Evolutionary conservation across 2,113 vertebrate genomes (phyloP), one percentile per base, ranked within the genome.

Genomic region (Tympanuchus pallidicinctus): DNA sequence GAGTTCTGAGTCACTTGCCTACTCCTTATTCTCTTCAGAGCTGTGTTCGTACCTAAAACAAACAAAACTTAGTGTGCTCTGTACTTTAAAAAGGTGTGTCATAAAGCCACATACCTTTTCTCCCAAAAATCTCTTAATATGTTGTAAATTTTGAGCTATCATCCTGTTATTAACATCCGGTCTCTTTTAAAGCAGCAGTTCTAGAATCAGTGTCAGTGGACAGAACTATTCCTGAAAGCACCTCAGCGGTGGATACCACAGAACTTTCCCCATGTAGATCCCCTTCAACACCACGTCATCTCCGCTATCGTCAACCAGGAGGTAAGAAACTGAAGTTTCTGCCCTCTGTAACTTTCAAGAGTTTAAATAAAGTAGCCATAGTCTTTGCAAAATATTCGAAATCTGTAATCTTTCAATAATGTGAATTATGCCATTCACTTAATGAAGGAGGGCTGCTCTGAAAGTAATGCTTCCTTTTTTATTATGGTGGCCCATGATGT

Each of bases 211-310:
- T 97, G 21, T 98, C 99, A 2, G 96, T 98, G 81, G 99, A 99
- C 84, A 98, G 98, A 92, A 98, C 98, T 74, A 98, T 98, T 82
- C 97, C 98, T 28, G 99, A 99, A 74, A 98, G 98, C 84, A 96
- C 97, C 50, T 98, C 98, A 5, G 94, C 94, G 43, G 97, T 89
- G 17, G 99, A 99, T 27, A 86, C 98, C 8, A 94, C 98, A 59
- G 99, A 99, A 82, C 96, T 98, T 80, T 99, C 99, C 11, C 99
- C 99, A 0, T 99, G 99, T 91, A 98, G 98, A 57, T 99, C 99
- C 1, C 99, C 99, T 19, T 99, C 99, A 0, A 99, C 99, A 8
- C 99, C 99, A 38, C 98, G 98, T 14, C 99, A 99, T 97, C 98
- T 99, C 45, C 98, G 99, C 91, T 99, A 98, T 71, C 98, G 99